These are phyloP conservation scores for Tenthredo amoena DNA, from an alignment of 2,888 invertebrate species.

Conservation along the genomic window DNA sequence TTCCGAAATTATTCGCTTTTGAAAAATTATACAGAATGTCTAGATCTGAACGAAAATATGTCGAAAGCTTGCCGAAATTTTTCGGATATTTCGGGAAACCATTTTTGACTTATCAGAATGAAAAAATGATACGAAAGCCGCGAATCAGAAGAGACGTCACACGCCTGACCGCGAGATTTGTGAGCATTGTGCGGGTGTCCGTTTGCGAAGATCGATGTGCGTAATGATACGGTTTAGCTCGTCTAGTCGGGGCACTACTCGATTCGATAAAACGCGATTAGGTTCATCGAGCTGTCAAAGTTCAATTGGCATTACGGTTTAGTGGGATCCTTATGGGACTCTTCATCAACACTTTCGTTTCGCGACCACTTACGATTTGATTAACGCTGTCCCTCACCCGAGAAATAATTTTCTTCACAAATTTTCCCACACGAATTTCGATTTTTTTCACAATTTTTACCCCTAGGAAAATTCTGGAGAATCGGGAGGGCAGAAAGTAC, in stretches of 20 bases:
- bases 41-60: not conserved
- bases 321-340: not conserved
- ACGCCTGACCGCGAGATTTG: not conserved
- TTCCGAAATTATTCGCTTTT: too few species aligned
- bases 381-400: not conserved
- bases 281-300: constrained; percentile 4
- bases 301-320: not conserved
- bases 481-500: not conserved
- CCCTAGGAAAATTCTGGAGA: too few species aligned
- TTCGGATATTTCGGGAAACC: not conserved
- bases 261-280: constrained; percentile 10
- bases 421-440: not conserved
- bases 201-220: not conserved
- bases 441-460: too few species aligned
- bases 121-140: not conserved
- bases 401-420: not conserved
- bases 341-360: not conserved
- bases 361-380: not conserved
- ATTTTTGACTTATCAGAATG: not conserved
- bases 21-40: not conserved
- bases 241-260: not conserved
- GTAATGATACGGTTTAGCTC: not conserved
- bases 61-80: not conserved
- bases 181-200: not conserved
- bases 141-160: too few species aligned